Percentiles rank a stretch among this genome's conserved stretches.
Conservation (phyloP, 1,140 invertebrate genomes). For the Goniozus legneri region DNA sequence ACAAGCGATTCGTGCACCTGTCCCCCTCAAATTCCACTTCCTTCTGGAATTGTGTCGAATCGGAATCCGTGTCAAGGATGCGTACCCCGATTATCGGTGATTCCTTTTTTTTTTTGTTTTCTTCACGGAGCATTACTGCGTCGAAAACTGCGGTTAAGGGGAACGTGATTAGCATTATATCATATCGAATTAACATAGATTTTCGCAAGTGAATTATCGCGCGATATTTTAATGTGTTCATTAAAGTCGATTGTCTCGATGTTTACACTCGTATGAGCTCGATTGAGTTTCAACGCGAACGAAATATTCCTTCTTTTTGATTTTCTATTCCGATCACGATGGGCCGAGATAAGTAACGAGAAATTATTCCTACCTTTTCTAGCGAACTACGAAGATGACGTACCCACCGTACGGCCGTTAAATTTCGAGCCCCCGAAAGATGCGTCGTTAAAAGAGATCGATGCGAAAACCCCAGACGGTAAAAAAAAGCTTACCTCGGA, state of each 20-base stretch:
- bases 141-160: no score
- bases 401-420: conserved; percentile 28
- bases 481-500: conserved; percentile 39
- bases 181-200: no score
- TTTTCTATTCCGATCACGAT: no score
- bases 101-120: not conserved
- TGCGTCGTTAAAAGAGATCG: conserved; percentile 26
- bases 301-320: no score
- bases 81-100: no score
- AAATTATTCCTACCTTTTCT: conserved; percentile 11
- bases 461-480: conserved; percentile 29
- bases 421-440: conserved; percentile 11
- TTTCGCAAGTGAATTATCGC: no score
- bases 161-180: no score
- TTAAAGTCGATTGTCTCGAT: no score
- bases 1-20: not conserved
- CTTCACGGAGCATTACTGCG: not conserved
- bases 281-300: no score
- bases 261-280: no score
- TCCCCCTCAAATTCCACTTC: not conserved
- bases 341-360: no score
- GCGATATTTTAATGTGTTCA: no score
- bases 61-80: conserved; percentile 5
- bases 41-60: not conserved
- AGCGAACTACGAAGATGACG: conserved; percentile 22